These are phyloP conservation scores for Heliconius ethilla DNA, from an alignment of 2,888 invertebrate species.

Conservation along the genomic window DNA sequence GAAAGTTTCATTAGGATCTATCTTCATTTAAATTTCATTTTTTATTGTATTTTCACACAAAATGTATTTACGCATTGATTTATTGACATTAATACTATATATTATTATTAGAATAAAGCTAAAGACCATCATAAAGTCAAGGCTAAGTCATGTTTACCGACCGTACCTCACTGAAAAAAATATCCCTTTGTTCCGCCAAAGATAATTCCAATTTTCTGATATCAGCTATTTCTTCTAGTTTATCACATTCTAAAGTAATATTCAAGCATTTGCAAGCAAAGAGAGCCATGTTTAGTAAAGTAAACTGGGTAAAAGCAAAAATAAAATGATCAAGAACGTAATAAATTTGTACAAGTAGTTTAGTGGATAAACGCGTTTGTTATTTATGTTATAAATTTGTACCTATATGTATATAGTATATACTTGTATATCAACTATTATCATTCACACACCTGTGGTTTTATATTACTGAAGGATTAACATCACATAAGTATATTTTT, in stretches of 20 bases:
- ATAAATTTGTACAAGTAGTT: conserved; percentile 58
- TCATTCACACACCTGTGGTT: conserved; percentile 47
- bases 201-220: conserved; percentile 81
- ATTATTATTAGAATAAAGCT: conserved; percentile 37
- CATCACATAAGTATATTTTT: not conserved
- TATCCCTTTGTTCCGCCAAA: conserved; percentile 83
- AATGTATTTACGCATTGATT: conserved; percentile 14
- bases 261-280: conserved; percentile 90
- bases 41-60: not conserved
- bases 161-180: conserved; percentile 85
- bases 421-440: conserved; percentile 48
- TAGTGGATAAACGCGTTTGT: conserved; percentile 58
- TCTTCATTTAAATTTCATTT: not conserved
- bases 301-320: conserved; percentile 55
- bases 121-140: conserved; percentile 56
- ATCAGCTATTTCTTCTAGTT: conserved; percentile 80
- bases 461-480: conserved; percentile 17
- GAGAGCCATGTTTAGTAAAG: conserved; percentile 71
- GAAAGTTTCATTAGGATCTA: not conserved
- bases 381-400: conserved; percentile 48
- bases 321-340: conserved; percentile 65
- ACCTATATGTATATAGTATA: conserved; percentile 42
- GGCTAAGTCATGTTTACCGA: conserved; percentile 76
- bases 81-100: conserved; percentile 6
- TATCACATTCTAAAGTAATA: conserved; percentile 84